Evolutionary conservation across 2,113 vertebrate species (phyloP), one percentile per base, ranked within the genome.

Genomic region (Chaenogobius annularis): DNA sequence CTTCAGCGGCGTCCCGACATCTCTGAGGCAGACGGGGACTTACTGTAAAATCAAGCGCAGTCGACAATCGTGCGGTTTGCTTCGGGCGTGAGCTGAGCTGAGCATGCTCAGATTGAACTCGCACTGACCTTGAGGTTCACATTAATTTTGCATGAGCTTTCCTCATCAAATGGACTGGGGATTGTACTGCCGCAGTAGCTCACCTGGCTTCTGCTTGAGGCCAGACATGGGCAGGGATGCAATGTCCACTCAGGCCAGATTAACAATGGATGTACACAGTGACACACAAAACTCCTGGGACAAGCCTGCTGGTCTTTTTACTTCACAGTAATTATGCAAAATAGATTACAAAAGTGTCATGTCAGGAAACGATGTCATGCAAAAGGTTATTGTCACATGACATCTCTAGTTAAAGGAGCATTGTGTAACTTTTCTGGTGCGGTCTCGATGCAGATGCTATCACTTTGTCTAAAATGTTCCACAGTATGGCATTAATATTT

Each of bases 101-200:
- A 85, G 87, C 81, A 84, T 82, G 86, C 83, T 84, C 87, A 1
- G 64, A 71, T 74, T 91, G 88, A 92, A 91, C 92, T 88, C 84
- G 66, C 83, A 9, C 0, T 83, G 88, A 92, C 90, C 91, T 91
- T 92, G 84, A 86, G 76, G 86, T 82, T 74, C 81, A 76, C 87
- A 93, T 92, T 70, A 89, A 93, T 92, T 90, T 91, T 92, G 85
- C 86, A 93, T 86, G 90, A 93, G 83, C 74, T 75, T 73, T 80
- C 75, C 75, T 88, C 83, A 83, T 91, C 89, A 89, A 84, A 89
- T 80, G 83, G 80, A 81, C 80, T 15, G 3, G 85, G 84, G 77
- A 87, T 63, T 80, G 69, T 80, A 63, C 74, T 79, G 90, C 86
- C 75, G 75, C 79, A 71, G 61, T 35, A 78, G 76, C 79, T 85